Conservation (phyloP, 2,888 invertebrate genomes). For the Sarcophaga variegata region DNA sequence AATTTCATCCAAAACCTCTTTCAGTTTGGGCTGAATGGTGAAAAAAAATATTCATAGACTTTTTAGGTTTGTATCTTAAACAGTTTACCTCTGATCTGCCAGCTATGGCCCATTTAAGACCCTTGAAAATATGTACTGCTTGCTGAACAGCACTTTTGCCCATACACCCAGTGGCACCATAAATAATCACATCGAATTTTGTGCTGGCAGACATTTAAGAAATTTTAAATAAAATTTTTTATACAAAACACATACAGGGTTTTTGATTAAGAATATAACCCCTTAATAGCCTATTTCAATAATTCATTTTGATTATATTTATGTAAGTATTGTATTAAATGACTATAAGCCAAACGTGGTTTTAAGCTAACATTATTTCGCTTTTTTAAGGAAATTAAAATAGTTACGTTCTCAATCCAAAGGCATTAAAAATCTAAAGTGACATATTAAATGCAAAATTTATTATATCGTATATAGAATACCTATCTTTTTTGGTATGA, state of each 20-base stretch:
- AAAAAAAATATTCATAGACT: not conserved
- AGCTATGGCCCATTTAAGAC: constrained; percentile 91
- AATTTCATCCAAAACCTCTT: constrained; percentile 80
- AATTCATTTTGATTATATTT: too few species aligned
- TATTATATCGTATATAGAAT: too few species aligned
- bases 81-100: constrained; percentile 84
- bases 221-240: not conserved
- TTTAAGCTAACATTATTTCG: too few species aligned
- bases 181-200: constrained; percentile 89
- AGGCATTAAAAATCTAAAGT: too few species aligned
- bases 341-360: too few species aligned
- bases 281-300: too few species aligned
- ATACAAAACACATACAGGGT: not conserved
- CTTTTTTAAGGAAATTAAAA: too few species aligned
- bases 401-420: too few species aligned
- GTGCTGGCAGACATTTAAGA: constrained; percentile 37
- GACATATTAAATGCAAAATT: too few species aligned
- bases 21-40: constrained; percentile 79
- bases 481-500: too few species aligned
- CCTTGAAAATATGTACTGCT: constrained; percentile 81
- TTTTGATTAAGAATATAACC: not conserved
- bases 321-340: too few species aligned
- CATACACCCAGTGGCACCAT: constrained; percentile 95
- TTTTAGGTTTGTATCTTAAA: not conserved
- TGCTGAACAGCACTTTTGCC: constrained; percentile 90